Conservation (phyloP, 2,113 vertebrate genomes). For the Bufo gargarizans region DNA sequence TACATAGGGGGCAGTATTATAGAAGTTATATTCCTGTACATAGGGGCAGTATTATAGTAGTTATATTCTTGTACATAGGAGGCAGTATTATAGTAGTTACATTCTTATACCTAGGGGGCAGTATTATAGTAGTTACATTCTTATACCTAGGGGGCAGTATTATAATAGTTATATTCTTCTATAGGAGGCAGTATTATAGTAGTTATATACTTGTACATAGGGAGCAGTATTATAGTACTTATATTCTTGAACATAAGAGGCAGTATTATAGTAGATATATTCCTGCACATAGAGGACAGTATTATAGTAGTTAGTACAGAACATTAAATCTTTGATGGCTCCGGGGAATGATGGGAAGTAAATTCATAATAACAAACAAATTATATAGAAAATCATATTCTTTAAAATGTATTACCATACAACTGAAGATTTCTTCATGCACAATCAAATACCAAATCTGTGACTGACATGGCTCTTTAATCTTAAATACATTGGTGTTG, state of each 20-base stretch:
- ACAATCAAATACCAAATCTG: not conserved
- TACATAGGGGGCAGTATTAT: slow-evolving; percentile 7
- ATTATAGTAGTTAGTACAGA: not conserved
- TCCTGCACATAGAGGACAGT: not conserved
- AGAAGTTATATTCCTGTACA: not conserved
- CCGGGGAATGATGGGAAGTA: no score
- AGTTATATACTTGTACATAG: not conserved
- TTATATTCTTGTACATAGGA: slow-evolving; percentile 1
- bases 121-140: slow-evolving; percentile 11
- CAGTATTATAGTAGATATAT: slow-evolving; percentile 14
- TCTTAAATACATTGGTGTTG: not conserved
- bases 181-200: not conserved
- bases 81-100: slow-evolving; percentile 6
- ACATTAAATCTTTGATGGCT: no score
- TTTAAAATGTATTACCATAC: not conserved
- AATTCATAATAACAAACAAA: not conserved
- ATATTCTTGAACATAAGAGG: not conserved
- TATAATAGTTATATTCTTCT: slow-evolving; percentile 5
- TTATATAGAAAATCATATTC: not conserved
- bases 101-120: not conserved
- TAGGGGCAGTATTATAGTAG: slow-evolving; percentile 13
- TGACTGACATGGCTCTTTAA: not conserved
- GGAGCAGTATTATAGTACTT: not conserved
- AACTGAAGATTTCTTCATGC: not conserved
- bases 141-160: not conserved